Evolutionary conservation across 2,888 invertebrate species (phyloP), one percentile per base, ranked within the genome.

Genomic region (Agrilus cyanescens): DNA sequence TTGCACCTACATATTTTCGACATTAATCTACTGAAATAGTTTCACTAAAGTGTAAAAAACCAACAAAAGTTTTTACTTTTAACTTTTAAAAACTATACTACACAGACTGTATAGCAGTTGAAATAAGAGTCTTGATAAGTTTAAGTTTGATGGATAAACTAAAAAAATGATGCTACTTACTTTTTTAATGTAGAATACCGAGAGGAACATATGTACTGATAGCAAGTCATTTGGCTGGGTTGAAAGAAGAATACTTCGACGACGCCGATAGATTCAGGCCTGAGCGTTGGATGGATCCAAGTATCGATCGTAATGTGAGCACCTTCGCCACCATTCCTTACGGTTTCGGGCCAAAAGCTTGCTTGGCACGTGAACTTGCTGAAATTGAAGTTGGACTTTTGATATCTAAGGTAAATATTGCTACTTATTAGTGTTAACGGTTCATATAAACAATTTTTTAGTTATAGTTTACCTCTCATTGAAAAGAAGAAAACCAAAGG

Each of bases 211-310:
- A 75, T 8, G 68, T 81, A 12, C 70, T 81, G 53, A 79, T 80
- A 72, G 77, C 80, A 0, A 76, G 75, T 35, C 73, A 76, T 61
- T 70, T 80, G 37, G 67, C 77, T 1, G 72, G 76, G 12, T 57
- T 73, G 42, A 71, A 75, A 41, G 80, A 81, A 49, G 74, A 76
- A 49, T 75, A 80, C 57, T 81, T 74, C 50, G 80, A 80, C 18
- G 76, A 80, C 49, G 74, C 80, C 0, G 54, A 63, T 1, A 72
- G 71, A 44, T 81, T 76, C 52, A 63, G 66, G 46, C 80, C 81
- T 1, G 79, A 80, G 50, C 67, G 81, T 44, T 81, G 81, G 81
- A 53, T 78, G 12, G 65, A 71, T 12, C 65, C 68, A 44, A 32
- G 13, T 20, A 41, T 25, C 8, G 14, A 25, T 30, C 15, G 12